Base-by-base conservation (phyloP, 2,888 invertebrate species). In the Cataglyphis cursor region DNA sequence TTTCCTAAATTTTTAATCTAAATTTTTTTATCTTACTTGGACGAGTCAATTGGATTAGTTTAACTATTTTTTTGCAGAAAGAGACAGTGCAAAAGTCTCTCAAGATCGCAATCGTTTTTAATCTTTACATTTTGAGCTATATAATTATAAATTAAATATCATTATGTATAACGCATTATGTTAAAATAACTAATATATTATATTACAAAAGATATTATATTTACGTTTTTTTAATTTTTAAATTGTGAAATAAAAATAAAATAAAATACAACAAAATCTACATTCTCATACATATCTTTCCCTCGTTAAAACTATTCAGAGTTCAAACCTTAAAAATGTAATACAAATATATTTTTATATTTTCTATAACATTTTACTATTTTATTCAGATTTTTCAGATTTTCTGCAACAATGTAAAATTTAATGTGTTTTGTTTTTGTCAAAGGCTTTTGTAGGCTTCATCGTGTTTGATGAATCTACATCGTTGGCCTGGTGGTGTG, bases 391-490 rank as follows among this genome's bases (percentile, higher is more conserved):
- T 41, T 61, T 61, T 31, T 28, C 3, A 24, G 21, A 57, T 57
- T 21, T 54, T 35, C 0, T 48, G n/a, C 15, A 9, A 35, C 9
- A 35, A 15, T 21, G 4, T 54, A n/a, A 35, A 70, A 54, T 21
- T 70, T 35, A 35, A 51, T 31, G 10, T 51, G 6, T n/a, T 10
- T 31, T 21, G 1, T 70, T 70, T 35, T 41, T 8, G 15, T 57
- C 86, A 15, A 87, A 98, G 98, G 98, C 97, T 62, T 82, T 97
- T 54, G 95, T 97, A 80, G 98, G 98, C 5, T 95, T 96, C 75
- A 83, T 96, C 9, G 90, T 98, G 61, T 98, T 98, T 94, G 95
- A 96, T 28, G 98, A 98, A 94, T 95, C 96, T 0, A 96, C 97
- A 0, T 96, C 97, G 0, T 70, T 96, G 8, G 93, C 96, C 51